phyloP scores from a whole-genome alignment of 2,888 invertebrate species.

The Molorchus minor region DNA sequence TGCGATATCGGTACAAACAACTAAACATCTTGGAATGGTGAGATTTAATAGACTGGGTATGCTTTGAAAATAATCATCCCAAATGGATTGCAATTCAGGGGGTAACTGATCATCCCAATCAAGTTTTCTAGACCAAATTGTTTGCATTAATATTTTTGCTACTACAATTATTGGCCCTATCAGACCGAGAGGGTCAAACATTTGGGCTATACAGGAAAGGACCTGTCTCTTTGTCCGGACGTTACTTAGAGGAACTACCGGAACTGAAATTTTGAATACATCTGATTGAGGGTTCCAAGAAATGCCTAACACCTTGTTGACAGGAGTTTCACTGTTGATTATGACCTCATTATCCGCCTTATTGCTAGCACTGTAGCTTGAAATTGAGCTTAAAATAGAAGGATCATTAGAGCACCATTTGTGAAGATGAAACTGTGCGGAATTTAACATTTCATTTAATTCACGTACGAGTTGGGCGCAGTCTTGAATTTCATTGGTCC shows the following conservation, averaged over 20 bases:
- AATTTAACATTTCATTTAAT: neutral
- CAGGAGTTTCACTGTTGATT: neutral
- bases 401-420: neutral
- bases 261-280: neutral
- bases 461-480: neutral
- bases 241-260: neutral
- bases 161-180: neutral
- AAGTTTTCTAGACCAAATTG: neutral
- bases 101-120: neutral
- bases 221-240: constrained; percentile 4
- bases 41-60: neutral
- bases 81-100: neutral
- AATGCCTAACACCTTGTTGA: neutral
- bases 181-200: constrained; percentile 14
- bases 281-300: neutral
- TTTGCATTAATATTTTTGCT: constrained; percentile 7
- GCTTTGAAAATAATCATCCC: neutral
- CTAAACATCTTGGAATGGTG: neutral
- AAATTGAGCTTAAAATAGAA: neutral
- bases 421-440: neutral
- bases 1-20: neutral
- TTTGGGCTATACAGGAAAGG: constrained; percentile 2
- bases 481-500: neutral
- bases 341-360: too few relatives aligned
- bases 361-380: too few relatives aligned